Evolutionary conservation across 2,797 vertebrate genomes (phyloP).

Genomic region (Diplodus puntazzo): DNA sequence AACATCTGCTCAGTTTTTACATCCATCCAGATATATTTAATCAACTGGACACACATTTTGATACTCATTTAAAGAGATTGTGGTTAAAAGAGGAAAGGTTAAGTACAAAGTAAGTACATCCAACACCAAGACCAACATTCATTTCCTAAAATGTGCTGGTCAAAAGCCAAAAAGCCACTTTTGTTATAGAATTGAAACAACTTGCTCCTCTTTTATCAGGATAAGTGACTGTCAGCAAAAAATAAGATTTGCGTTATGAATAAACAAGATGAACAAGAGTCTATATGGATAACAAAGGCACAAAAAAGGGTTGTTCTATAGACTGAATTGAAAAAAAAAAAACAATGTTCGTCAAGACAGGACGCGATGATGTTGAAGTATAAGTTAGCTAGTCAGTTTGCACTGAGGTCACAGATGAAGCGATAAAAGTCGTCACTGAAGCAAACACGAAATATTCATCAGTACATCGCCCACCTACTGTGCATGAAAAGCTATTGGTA

Average conservation of each 20-base stretch:
- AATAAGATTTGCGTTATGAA: neutral
- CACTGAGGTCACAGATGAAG: constrained; percentile 54
- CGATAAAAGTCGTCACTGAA: constrained; percentile 21
- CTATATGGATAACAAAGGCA: neutral
- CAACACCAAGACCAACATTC: neutral
- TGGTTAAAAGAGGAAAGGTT: neutral
- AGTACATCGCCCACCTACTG: constrained; percentile 16
- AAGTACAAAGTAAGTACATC: neutral
- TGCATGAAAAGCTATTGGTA: constrained; percentile 20
- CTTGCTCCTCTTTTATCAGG: neutral
- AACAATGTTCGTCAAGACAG: constrained; percentile 1
- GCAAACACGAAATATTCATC: constrained; percentile 66
- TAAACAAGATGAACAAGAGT: neutral
- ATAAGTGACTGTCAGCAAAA: neutral
- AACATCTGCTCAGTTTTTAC: neutral
- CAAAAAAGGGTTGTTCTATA: neutral
- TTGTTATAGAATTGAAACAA: neutral
- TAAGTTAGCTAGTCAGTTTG: constrained; percentile 38
- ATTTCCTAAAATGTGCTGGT: neutral
- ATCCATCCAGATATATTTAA: neutral
- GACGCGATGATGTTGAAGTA: constrained; percentile 36
- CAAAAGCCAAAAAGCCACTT: constrained; percentile 3
- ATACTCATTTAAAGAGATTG: constrained; percentile 2
- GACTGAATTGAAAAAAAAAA: neutral
- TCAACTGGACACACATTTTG: neutral